These are phyloP conservation scores for Acrossocheilus fasciatus DNA, from an alignment of 2,797 vertebrate genomes.

Conservation along the genomic window DNA sequence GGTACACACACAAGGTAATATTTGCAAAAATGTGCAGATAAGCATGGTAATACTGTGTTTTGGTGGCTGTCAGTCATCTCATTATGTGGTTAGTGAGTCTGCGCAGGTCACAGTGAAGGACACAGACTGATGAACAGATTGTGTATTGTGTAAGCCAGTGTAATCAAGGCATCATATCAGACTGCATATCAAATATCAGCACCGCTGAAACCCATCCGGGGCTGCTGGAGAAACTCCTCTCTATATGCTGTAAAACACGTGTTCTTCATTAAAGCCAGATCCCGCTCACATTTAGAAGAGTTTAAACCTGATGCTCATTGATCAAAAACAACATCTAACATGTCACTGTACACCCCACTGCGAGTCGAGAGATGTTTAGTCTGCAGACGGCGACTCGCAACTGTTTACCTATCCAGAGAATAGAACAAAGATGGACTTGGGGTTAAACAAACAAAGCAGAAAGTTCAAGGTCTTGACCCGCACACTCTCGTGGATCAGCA, in stretches of 20 bases:
- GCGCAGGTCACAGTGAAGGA: conserved; percentile 54
- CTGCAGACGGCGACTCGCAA: background rate
- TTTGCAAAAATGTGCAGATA: background rate
- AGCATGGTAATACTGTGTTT: background rate
- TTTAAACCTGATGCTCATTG: conserved; percentile 12
- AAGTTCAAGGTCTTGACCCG: conserved; percentile 5
- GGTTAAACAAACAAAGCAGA: conserved; percentile 4
- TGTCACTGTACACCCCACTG: conserved; percentile 4
- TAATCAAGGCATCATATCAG: conserved; percentile 54
- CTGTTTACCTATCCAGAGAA: conserved; percentile 29
- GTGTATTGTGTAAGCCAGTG: conserved; percentile 54
- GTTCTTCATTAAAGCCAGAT: conserved; percentile 49
- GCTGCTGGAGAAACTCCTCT: conserved; percentile 30
- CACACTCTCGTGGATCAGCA: background rate
- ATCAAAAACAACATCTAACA: conserved; percentile 38
- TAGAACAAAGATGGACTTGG: conserved; percentile 9
- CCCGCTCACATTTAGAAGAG: background rate
- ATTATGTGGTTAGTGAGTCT: background rate
- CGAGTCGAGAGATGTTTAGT: conserved; percentile 28
- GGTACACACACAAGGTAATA: background rate
- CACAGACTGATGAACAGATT: conserved; percentile 57
- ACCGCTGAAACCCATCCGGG: conserved; percentile 14
- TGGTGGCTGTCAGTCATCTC: background rate
- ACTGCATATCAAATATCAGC: conserved; percentile 43
- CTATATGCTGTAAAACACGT: conserved; percentile 47